Evolutionary conservation across 2,113 vertebrate species (phyloP).

Genomic region (Tychaedon coryphoeus): DNA sequence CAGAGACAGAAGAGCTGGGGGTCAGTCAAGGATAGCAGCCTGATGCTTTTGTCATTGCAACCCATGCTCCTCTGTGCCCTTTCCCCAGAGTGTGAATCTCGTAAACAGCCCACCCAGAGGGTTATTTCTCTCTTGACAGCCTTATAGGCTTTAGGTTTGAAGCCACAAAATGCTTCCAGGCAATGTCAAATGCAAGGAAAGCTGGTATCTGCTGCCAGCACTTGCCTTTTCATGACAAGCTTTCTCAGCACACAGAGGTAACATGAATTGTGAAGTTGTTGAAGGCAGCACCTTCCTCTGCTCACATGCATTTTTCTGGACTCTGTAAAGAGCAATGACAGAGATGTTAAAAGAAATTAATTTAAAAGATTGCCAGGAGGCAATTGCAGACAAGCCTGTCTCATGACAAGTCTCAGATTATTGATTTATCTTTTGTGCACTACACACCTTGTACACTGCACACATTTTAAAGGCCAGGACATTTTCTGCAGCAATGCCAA

Average conservation of each 20-base stretch:
- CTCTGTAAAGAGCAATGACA: not conserved
- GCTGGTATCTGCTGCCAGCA: not conserved
- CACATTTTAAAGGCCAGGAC: not conserved
- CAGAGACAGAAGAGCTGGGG: not conserved
- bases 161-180: not conserved
- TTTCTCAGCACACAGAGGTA: not conserved
- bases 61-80: not conserved
- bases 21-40: not conserved
- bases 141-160: not conserved
- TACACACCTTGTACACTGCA: not conserved
- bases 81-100: not conserved
- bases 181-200: not conserved
- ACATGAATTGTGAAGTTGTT: fast-evolving
- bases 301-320: not conserved
- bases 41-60: not conserved
- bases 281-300: not conserved
- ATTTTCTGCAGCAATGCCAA: not conserved
- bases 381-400: not conserved
- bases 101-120: not conserved
- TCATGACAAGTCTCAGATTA: not conserved
- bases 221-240: not conserved
- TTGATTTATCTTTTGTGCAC: not conserved
- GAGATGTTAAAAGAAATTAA: not conserved
- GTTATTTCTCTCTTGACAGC: not conserved
- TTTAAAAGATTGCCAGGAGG: not conserved